A percentile compares a stretch with the other conserved stretches of the same genome.
Conservation (phyloP, 2,888 invertebrate species). For the Brassicogethes aeneus region DNA sequence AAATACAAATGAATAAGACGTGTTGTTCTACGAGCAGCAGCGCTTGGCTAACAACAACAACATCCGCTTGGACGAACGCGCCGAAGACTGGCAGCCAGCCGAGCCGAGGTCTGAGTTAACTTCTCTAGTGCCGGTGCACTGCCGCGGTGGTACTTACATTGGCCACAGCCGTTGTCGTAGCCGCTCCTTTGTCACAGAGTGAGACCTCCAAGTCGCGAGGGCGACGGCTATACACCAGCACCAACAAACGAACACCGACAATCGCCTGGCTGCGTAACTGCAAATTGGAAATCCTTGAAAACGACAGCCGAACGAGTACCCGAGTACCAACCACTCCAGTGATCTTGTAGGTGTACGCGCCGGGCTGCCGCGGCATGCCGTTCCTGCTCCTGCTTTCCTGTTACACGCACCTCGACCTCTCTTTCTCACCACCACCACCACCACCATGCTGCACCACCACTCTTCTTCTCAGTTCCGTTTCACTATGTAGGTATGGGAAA, state of each 20-base stretch:
- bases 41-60: background rate
- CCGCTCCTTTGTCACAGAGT: constrained; percentile 26
- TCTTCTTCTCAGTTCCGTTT: no score
- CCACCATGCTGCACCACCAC: no score
- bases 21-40: no score
- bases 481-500: no score
- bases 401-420: background rate
- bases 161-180: constrained; percentile 8
- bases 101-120: constrained; percentile 8
- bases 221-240: constrained; percentile 11
- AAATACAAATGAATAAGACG: no score
- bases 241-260: constrained; percentile 10
- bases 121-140: background rate
- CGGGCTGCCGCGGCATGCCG: constrained; percentile 8
- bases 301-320: constrained; percentile 15
- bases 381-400: constrained; percentile 6
- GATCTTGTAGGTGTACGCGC: constrained; percentile 12
- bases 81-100: constrained; percentile 9
- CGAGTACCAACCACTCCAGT: constrained; percentile 7
- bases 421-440: background rate
- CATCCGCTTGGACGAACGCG: background rate
- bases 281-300: constrained; percentile 18
- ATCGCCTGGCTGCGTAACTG: constrained; percentile 16
- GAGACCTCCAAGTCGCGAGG: constrained; percentile 18
- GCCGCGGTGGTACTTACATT: background rate